These are phyloP conservation scores for Elephas maximus DNA, from an alignment of 2,113 vertebrate genomes.

Conservation along the genomic window DNA sequence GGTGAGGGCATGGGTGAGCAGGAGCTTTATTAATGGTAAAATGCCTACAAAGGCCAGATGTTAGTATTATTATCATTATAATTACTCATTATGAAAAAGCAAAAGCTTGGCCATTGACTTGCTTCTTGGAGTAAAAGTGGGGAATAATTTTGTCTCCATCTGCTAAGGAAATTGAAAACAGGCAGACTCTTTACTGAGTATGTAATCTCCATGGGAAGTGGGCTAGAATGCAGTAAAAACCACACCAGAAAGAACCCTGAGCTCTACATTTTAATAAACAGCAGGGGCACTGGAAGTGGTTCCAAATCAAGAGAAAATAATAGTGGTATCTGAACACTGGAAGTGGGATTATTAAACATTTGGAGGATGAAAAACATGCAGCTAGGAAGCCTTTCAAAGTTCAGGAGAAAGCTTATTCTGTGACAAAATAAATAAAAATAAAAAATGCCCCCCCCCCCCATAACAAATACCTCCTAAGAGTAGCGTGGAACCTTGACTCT, in stretches of 20 bases:
- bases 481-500: constrained; percentile 44
- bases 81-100: constrained; percentile 11
- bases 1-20: neutral
- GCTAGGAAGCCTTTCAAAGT: neutral
- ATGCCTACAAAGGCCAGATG: neutral
- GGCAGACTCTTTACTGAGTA: constrained; percentile 30
- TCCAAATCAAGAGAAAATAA: constrained; percentile 50
- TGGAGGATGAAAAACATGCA: neutral
- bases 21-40: neutral
- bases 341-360: neutral
- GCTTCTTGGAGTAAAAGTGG: constrained; percentile 70
- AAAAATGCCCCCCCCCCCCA: neutral
- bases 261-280: constrained; percentile 9
- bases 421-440: neutral
- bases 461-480: constrained; percentile 24
- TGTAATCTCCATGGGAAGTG: constrained; percentile 71
- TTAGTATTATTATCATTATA: neutral
- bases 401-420: neutral
- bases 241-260: constrained; percentile 49
- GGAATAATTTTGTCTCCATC: constrained; percentile 74
- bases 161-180: constrained; percentile 68
- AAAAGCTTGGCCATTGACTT: constrained; percentile 33
- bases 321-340: neutral
- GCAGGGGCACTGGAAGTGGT: constrained; percentile 54
- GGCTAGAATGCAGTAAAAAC: neutral